Conservation (phyloP, 2,113 vertebrate species). For the Mormoops blainvillei region DNA sequence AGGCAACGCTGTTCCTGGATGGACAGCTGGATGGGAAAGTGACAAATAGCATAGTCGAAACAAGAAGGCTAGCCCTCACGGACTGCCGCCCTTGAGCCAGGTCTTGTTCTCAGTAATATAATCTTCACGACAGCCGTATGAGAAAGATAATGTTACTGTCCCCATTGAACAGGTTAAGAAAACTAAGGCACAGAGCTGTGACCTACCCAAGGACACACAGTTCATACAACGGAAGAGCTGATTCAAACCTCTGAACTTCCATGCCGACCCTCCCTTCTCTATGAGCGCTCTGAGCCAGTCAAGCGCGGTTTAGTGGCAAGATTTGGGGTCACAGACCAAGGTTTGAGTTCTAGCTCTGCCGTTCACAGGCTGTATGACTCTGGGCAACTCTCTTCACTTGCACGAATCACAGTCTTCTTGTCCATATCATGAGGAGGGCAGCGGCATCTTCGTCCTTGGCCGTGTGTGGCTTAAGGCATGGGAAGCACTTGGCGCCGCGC, state of each 20-base stretch:
- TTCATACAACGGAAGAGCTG: neutral
- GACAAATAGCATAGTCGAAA: neutral
- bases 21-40: neutral
- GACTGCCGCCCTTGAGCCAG: neutral
- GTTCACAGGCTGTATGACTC: no score
- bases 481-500: no score
- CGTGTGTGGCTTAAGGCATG: fast-evolving
- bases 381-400: neutral
- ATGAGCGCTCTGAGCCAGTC: neutral
- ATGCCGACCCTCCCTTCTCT: neutral
- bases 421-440: neutral
- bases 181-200: neutral
- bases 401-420: neutral
- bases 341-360: neutral
- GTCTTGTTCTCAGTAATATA: neutral
- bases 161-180: neutral
- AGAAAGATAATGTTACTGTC: neutral
- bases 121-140: neutral
- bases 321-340: neutral
- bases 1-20: neutral
- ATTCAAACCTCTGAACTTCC: neutral
- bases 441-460: no score
- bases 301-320: neutral
- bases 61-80: neutral
- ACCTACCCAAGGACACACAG: neutral